Conservation (phyloP, 2,888 invertebrate species). For the Strigamia maritima region DNA sequence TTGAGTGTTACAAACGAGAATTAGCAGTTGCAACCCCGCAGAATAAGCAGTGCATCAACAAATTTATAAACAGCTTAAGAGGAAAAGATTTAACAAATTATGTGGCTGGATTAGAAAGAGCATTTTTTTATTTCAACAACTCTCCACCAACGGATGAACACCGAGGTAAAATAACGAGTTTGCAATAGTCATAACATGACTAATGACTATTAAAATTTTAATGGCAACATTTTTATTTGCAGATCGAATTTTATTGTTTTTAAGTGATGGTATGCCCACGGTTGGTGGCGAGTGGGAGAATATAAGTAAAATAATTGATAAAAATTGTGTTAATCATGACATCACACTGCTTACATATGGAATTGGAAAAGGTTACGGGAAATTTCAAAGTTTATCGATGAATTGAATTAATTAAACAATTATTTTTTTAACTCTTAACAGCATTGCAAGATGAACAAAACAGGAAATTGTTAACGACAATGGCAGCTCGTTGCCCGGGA, state of each 20-base stretch:
- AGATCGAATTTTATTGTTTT: slow-evolving; percentile 35
- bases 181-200: background rate
- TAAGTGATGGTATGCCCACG: slow-evolving; percentile 37
- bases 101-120: slow-evolving; percentile 11
- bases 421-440: background rate
- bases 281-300: slow-evolving; percentile 11
- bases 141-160: background rate
- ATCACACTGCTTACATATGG: slow-evolving; percentile 26
- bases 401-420: background rate
- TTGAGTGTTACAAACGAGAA: background rate
- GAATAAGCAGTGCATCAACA: background rate
- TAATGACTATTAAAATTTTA: background rate
- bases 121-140: slow-evolving; percentile 32
- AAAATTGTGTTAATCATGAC: background rate
- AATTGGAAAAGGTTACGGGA: slow-evolving; percentile 22
- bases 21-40: slow-evolving; percentile 29
- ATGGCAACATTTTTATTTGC: background rate
- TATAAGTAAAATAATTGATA: background rate
- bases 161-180: background rate
- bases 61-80: slow-evolving; percentile 11
- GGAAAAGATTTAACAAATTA: slow-evolving; percentile 33
- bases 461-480: background rate
- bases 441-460: slow-evolving; percentile 35
- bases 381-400: background rate
- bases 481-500: background rate